Evolutionary conservation across 2,888 invertebrate species (phyloP), one percentile per base, ranked within the genome.

Genomic region (Acronicta aceris): DNA sequence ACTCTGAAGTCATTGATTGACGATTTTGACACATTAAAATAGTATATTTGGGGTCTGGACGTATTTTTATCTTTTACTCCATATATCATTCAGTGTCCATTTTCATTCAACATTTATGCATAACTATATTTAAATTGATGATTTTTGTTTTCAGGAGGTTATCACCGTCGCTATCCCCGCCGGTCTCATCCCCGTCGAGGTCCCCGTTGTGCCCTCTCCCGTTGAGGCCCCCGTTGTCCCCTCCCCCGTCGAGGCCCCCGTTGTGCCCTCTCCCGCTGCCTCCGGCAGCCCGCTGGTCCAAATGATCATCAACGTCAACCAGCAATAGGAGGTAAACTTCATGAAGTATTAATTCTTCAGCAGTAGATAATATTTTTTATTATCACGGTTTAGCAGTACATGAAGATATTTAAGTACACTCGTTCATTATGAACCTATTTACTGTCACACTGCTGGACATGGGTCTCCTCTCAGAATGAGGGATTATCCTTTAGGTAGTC

Each of bases 271-370:
- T 41, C 76, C 59, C 9, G 74, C 16, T 7, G 36, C 56, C 49
- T n/a, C 65, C 25, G 51, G 75, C 61, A 78, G 64, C 78, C 76
- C 79, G 17, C 74, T 81, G 4, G 81, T 84, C 62, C 81, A 84
- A 74, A 81, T 86, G 76, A 78, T 84, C 76, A 41, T 84, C 49
- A 84, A 84, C 74, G 65, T 84, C 42, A 47, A 33, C 33, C 74
- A 82, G 56, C 33, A 65, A 33, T 27, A 71, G 33, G 47, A 43
- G 43, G 50, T 50, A 40, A 55, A 16, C 2, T 16, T 1, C 12
- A 7, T 16, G 1, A 12, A 8, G 10, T 43, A 5, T 4, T 43
- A n/a, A 42, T n/a, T 38, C n/a, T 38, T 38, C 1, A 36, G n/a
- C n/a, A n/a, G 5, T 8, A 38, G 38, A 5, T 6, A 27, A 27